Base-by-base conservation (phyloP, 2,888 invertebrate species). In the Hanleya hanleyi region DNA sequence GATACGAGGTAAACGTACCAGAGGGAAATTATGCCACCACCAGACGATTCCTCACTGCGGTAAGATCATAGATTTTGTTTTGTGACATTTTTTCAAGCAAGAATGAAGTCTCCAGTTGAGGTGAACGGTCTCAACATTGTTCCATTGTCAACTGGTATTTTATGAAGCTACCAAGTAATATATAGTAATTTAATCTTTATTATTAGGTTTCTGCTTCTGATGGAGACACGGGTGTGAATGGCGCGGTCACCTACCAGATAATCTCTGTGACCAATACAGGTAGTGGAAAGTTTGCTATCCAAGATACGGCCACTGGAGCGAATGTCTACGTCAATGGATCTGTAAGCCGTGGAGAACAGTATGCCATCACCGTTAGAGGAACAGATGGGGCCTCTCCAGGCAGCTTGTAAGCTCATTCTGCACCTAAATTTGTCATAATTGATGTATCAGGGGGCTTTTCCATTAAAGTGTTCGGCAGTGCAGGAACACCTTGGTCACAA, bases 141-240 rank as follows among this genome's bases (percentile, higher is more conserved):
- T n/a, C n/a, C n/a, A n/a, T n/a, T n/a, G n/a, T n/a, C n/a, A n/a
- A n/a, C n/a, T n/a, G n/a, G n/a, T n/a, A n/a, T n/a, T n/a, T n/a
- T n/a, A n/a, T n/a, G n/a, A n/a, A n/a, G n/a, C n/a, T n/a, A n/a
- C n/a, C n/a, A n/a, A n/a, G n/a, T n/a, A n/a, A n/a, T n/a, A n/a
- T n/a, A n/a, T n/a, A n/a, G n/a, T n/a, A n/a, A n/a, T n/a, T n/a
- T n/a, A n/a, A n/a, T n/a, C n/a, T n/a, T n/a, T n/a, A n/a, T n/a
- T n/a, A n/a, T n/a, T n/a, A 57, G 84, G 82, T 83, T 9, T 51
- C 66, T n/a, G 85, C 84, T 2, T 79, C 76, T 26, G 85, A 85
- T 67, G 71, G 49, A 0, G 85, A 85, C 70, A 72, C 75, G 4
- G 81, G 74, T 9, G 74, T 80, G 18, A 83, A 81, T 37, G 82